phyloP scores from a whole-genome alignment of 2,113 vertebrate species.

The Nestor notabilis region DNA sequence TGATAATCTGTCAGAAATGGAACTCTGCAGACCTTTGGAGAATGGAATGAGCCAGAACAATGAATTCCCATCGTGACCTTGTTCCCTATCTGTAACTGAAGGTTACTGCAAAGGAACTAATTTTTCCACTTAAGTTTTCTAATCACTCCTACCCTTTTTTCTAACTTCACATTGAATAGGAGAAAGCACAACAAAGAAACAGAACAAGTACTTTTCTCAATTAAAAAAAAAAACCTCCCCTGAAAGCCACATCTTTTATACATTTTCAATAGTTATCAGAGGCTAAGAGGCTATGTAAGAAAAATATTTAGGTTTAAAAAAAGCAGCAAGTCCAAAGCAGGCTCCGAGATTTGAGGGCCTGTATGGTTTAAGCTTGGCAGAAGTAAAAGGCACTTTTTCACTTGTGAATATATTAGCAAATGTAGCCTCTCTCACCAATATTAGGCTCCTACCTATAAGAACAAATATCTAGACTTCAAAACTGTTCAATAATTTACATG shows the following conservation, averaged over 20 bases:
- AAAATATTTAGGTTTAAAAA: background rate
- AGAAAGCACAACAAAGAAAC: background rate
- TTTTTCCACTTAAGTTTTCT: background rate
- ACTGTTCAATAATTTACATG: background rate
- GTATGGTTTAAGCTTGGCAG: background rate
- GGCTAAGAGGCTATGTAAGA: background rate
- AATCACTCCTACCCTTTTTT: background rate
- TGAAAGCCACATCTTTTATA: background rate
- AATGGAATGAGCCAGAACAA: background rate
- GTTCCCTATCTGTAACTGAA: background rate
- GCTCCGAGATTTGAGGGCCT: background rate
- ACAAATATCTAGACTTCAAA: background rate
- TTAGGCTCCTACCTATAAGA: background rate
- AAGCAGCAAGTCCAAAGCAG: background rate
- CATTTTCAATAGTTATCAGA: background rate
- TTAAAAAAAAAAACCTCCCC: background rate
- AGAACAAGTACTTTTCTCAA: background rate
- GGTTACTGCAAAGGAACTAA: background rate
- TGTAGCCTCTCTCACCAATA: background rate
- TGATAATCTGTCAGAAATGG: background rate
- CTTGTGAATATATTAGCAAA: background rate
- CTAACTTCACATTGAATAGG: background rate
- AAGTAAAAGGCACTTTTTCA: background rate
- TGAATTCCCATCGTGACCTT: background rate
- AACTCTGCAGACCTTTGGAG: background rate